Base-by-base conservation (phyloP, 2,113 vertebrate genomes). In the Rhizomys pruinosus region DNA sequence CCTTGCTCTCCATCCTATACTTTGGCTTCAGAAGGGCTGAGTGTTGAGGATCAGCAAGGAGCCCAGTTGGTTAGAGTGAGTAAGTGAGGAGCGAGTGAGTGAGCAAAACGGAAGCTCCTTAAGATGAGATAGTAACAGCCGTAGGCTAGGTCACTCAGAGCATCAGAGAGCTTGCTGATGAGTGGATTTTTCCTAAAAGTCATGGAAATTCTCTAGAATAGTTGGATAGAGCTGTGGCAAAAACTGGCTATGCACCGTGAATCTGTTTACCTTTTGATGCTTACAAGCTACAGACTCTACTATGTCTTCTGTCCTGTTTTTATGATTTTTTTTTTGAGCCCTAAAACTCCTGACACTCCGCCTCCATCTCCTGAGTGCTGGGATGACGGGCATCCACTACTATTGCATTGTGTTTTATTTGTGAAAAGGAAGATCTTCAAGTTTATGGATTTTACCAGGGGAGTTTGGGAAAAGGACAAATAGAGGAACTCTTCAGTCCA, bases 171-270 rank as follows among this genome's bases (percentile, higher is more conserved):
- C 82, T 68, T 0, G 23, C 7, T 13, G 34, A 55, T 39, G 15
- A 64, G 39, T 85, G 55, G 34, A 86, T 71, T 91, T 47, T 61
- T 68, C 37, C 55, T 92, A 74, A 89, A 78, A 64, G 22, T 87
- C 57, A 74, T 52, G 27, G 32, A 66, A 66, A 79, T 74, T 79
- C 69, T 93, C 64, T 63, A 2, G 32, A 32, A 10, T 52, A 9
- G 57, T 79, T 52, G 20, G 85, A 44, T 22, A 91, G 79, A 61
- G 34, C 23, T 59, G 3, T 79, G 59, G 68, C 3, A 84, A 52
- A 59, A 39, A 42, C n/a, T n/a, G 42, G 39, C 29, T 47, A 69
- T 1, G 9, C n/a, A 12, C 4, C 16, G 16, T 71, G 17, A n/a
- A 15, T 87, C 59, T 84, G 11, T 87, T 39, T 73, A 39, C 23